These are phyloP conservation scores for Neosilurus mollespiculum DNA, from an alignment of 2,797 vertebrate species.

Conservation along the genomic window DNA sequence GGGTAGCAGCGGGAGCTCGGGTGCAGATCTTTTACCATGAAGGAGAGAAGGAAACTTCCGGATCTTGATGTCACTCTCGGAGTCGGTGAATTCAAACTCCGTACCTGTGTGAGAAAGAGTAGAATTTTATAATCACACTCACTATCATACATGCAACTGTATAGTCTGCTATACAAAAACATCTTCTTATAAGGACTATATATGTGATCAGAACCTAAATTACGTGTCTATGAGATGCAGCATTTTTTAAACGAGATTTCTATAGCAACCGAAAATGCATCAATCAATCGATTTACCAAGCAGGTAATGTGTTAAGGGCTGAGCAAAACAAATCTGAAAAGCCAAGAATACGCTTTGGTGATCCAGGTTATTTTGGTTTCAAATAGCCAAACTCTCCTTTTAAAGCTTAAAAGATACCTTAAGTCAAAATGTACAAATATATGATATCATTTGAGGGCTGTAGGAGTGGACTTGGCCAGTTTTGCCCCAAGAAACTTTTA, in stretches of 20 bases:
- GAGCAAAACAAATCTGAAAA: neutral
- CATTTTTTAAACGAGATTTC: neutral
- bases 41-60: constrained; percentile 82
- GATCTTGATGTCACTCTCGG: constrained; percentile 85
- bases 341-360: neutral
- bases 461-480: neutral
- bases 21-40: constrained; percentile 80
- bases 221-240: no score
- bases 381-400: neutral
- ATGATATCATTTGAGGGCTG: neutral
- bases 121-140: no score
- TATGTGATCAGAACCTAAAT: neutral
- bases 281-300: neutral
- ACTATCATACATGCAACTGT: no score
- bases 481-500: neutral
- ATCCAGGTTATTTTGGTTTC: neutral
- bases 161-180: no score
- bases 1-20: constrained; percentile 77
- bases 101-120: constrained; percentile 66
- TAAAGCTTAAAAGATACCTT: neutral
- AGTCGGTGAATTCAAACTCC: constrained; percentile 93
- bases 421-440: neutral
- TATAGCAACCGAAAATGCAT: neutral
- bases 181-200: neutral
- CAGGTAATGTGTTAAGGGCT: neutral